Percentiles rank a stretch among this genome's conserved stretches.
phyloP scores from a whole-genome alignment of 2,888 invertebrate genomes.

The Petrolisthes manimaculis region DNA sequence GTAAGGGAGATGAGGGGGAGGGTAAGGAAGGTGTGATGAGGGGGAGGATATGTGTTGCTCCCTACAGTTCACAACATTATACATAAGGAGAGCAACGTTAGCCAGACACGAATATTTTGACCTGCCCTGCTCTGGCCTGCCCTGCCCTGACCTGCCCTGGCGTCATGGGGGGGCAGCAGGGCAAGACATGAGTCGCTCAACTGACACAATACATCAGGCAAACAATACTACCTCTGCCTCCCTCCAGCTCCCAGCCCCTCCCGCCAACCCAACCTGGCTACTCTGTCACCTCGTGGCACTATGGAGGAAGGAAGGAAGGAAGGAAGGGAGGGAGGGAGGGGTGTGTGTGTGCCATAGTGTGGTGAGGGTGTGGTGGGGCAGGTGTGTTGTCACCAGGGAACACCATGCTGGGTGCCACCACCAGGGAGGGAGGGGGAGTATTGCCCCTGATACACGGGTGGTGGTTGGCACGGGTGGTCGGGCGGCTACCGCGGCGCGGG shows the following conservation, averaged over 20 bases:
- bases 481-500: slow-evolving; percentile 55
- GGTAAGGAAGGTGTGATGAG: no score
- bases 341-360: not conserved
- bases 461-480: slow-evolving; percentile 37
- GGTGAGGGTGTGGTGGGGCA: not conserved
- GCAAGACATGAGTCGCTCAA: no score
- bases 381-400: not conserved
- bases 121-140: no score
- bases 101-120: no score
- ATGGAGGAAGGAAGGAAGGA: not conserved
- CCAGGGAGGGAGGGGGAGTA: not conserved
- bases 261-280: not conserved
- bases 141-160: no score
- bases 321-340: not conserved
- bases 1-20: no score
- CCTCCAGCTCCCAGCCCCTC: not conserved
- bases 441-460: not conserved
- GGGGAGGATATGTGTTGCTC: no score
- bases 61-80: no score
- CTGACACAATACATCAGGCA: not conserved
- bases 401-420: not conserved
- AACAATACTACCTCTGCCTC: not conserved
- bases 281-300: not conserved
- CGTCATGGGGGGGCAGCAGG: no score
- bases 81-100: no score